Evolutionary conservation across 2,113 vertebrate genomes (phyloP), one percentile per base, ranked within the genome.

Genomic region (Coptodon rendalli): DNA sequence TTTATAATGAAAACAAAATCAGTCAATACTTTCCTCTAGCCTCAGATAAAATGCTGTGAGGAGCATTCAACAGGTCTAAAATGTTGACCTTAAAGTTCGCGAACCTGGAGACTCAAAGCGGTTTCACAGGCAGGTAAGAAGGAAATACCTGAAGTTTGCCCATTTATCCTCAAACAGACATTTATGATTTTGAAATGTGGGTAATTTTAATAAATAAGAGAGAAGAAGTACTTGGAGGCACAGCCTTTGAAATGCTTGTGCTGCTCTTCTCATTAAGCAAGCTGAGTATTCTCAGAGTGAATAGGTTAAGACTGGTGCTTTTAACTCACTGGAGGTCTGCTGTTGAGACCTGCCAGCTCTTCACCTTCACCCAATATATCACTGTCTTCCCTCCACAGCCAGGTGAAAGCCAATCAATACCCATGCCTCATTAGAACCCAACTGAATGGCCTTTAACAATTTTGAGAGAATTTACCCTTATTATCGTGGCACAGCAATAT

Each of bases 331-430:
- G 86, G 87, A 45, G 83, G 31, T 52, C 61, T 86, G 66, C 68
- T 53, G 79, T 89, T 63, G 81, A 86, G 78, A 80, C 61, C 85
- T 86, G 92, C 82, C 93, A 93, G 80, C 86, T 80, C 40, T 5
- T 82, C 82, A 53, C 71, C 88, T 89, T 79, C 36, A 34, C 84
- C 78, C 85, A 73, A 94, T 94, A 89, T 54, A 91, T 95, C 92
- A 94, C 81, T 87, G 90, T 91, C 90, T 54, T 16, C 68, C 63
- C 73, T 79, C 54, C 43, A 34, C 87, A 81, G 27, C 29, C 84
- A 85, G 90, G 86, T 81, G 38, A 4, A 29, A 90, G 85, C 84
- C 79, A 54, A 89, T 89, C 90, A 86, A 93, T 92, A 91, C 56
- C 54, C 63, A 27, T 57, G 66, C 43, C 86, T 88, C 31, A 9